Conservation (phyloP, 2,797 vertebrate species). For the Galago senegalensis region DNA sequence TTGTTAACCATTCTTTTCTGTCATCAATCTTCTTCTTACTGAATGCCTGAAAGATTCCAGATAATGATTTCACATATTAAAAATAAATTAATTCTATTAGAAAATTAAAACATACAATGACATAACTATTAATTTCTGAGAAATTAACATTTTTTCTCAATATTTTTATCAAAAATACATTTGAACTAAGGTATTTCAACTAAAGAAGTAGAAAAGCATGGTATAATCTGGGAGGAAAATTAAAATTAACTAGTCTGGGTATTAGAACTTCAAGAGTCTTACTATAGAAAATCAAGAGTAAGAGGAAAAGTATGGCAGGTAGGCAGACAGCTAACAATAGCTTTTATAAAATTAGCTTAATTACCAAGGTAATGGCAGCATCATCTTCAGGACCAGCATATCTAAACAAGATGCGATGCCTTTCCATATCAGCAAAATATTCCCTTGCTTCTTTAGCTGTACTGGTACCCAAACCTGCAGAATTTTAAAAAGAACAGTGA, state of each 20-base stretch:
- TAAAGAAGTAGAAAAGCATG: constrained; percentile 52
- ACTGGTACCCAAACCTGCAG: constrained; percentile 98
- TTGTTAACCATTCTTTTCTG: constrained; percentile 99
- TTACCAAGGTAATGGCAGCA: constrained; percentile 97
- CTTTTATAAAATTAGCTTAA: constrained; percentile 66
- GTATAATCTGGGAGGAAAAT: neutral
- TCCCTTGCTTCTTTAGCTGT: constrained; percentile 99
- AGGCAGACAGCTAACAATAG: neutral
- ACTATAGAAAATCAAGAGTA: constrained; percentile 17
- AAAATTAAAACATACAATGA: constrained; percentile 60
- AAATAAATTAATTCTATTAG: constrained; percentile 63
- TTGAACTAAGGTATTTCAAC: constrained; percentile 33
- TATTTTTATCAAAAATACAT: constrained; percentile 54
- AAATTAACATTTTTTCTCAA: constrained; percentile 43
- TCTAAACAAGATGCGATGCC: constrained; percentile 96
- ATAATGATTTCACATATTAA: constrained; percentile 57
- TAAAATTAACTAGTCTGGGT: constrained; percentile 28
- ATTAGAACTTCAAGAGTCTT: constrained; percentile 50
- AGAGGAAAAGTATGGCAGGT: neutral
- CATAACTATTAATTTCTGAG: constrained; percentile 53
- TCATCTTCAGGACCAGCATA: constrained; percentile 98
- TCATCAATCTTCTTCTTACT: constrained; percentile 99
- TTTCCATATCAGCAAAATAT: constrained; percentile 99
- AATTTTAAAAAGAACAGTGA: constrained; percentile 65
- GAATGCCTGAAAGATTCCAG: constrained; percentile 94